Conservation (phyloP, 2,888 invertebrate genomes). For the Torymus texanus region DNA sequence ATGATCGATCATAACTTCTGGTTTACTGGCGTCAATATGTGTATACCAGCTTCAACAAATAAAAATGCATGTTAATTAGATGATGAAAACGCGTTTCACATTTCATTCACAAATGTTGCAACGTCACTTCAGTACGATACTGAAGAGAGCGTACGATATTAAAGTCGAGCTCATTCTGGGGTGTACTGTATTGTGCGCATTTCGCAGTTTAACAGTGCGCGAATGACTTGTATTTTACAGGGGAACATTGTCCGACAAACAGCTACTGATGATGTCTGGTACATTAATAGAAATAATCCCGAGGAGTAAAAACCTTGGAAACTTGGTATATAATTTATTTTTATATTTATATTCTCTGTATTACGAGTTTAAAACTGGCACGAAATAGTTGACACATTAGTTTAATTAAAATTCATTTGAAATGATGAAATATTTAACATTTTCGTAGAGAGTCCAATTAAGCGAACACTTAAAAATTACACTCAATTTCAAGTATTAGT, state of each 20-base stretch:
- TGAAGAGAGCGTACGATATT: constrained; percentile 18
- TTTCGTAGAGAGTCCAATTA: too few relatives aligned
- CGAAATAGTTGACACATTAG: too few relatives aligned
- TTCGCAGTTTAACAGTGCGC: constrained; percentile 27
- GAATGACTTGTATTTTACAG: constrained; percentile 45
- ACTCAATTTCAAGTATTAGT: too few relatives aligned
- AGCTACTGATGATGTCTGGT: constrained; percentile 55
- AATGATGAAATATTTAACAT: too few relatives aligned
- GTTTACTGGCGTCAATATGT: too few relatives aligned
- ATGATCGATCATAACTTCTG: neutral
- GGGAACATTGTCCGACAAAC: constrained; percentile 25
- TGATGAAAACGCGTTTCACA: constrained; percentile 1
- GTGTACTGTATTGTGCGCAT: constrained; percentile 17
- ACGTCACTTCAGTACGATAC: constrained; percentile 28
- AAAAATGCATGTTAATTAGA: neutral
- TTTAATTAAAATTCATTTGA: too few relatives aligned
- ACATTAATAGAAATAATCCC: constrained; percentile 35
- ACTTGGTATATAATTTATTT: too few relatives aligned
- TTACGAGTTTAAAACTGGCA: neutral
- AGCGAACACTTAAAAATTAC: too few relatives aligned
- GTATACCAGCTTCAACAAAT: too few relatives aligned
- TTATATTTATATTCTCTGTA: neutral
- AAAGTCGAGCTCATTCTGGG: constrained; percentile 44
- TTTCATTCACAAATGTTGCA: constrained; percentile 11
- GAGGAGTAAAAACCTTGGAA: neutral